A percentile compares a stretch with the other conserved stretches of the same genome.
These are phyloP conservation scores for Idaea aversata DNA, from an alignment of 2,888 invertebrate genomes.

Conservation along the genomic window DNA sequence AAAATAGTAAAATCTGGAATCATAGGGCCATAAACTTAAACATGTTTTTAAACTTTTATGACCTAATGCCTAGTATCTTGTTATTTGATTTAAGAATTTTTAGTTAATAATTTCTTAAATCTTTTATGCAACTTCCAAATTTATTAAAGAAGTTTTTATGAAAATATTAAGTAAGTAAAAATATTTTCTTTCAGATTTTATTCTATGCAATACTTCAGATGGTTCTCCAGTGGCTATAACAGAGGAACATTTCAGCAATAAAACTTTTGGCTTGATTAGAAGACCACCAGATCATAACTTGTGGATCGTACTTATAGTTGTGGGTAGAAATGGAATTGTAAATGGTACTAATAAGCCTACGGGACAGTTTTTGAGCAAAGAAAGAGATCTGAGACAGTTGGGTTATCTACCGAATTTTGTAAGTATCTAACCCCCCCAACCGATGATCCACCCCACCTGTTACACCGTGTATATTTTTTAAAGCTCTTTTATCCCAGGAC, in stretches of 20 bases:
- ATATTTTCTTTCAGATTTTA: conserved; percentile 71
- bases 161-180: conserved; percentile 9
- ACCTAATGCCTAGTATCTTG: background rate
- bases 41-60: no score
- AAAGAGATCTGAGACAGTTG: conserved; percentile 81
- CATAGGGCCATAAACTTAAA: background rate
- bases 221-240: conserved; percentile 73
- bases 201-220: conserved; percentile 79
- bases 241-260: conserved; percentile 60
- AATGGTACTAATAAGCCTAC: conserved; percentile 69
- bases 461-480: conserved; percentile 11
- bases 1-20: no score
- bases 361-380: conserved; percentile 82
- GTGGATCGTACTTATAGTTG: conserved; percentile 81
- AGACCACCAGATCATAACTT: conserved; percentile 54
- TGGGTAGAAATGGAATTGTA: conserved; percentile 82
- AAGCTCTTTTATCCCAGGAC: background rate
- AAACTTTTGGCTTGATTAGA: conserved; percentile 69
- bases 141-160: conserved; percentile 4
- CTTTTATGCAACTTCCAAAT: background rate
- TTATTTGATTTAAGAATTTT: background rate
- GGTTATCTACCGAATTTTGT: conserved; percentile 82
- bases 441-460: background rate
- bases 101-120: background rate
- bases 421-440: conserved; percentile 34